Evolutionary conservation across 2,888 invertebrate species (phyloP).

Genomic region (Masnerella sp.): DNA sequence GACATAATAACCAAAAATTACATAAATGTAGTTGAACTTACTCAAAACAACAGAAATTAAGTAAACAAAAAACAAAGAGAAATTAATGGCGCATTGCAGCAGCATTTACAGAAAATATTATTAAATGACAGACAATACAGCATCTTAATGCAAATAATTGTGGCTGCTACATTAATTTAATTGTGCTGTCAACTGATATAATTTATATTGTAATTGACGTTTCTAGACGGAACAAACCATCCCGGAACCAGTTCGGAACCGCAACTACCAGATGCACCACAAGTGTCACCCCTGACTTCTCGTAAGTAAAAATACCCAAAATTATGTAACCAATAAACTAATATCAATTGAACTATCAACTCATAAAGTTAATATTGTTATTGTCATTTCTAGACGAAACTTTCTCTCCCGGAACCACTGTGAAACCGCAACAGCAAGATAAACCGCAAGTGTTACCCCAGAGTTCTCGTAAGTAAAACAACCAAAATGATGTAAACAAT

Average conservation of each 20-base stretch:
- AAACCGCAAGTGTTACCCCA: conserved; percentile 1
- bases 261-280: not conserved
- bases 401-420: conserved; percentile 5
- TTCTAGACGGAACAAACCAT: not conserved
- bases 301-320: too few relatives aligned
- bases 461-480: too few relatives aligned
- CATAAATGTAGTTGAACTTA: not conserved
- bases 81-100: too few relatives aligned
- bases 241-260: conserved; percentile 6
- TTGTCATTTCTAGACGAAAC: not conserved
- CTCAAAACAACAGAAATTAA: too few relatives aligned
- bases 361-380: not conserved
- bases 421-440: not conserved
- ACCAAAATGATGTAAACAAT: too few relatives aligned
- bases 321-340: too few relatives aligned
- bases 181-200: not conserved
- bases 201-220: not conserved
- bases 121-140: too few relatives aligned
- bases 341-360: too few relatives aligned
- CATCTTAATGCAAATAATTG: not conserved
- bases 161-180: not conserved
- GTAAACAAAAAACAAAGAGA: too few relatives aligned
- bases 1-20: not conserved
- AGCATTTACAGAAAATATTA: too few relatives aligned
- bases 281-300: too few relatives aligned